These are phyloP conservation scores for Sicus ferrugineus DNA, from an alignment of 2,888 invertebrate species.

Conservation along the genomic window DNA sequence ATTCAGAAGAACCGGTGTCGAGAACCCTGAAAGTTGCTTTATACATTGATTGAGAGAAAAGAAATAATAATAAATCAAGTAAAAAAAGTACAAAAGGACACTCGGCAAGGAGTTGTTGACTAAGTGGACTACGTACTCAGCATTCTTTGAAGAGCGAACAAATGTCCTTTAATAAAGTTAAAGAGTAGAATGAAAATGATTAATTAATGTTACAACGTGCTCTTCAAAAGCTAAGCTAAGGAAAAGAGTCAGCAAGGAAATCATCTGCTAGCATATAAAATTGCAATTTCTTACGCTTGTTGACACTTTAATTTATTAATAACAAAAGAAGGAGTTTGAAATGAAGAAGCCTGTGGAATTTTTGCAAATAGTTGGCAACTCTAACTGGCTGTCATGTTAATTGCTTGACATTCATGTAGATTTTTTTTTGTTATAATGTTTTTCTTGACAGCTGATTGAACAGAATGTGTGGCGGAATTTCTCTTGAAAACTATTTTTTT, in stretches of 20 bases:
- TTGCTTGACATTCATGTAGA: background rate
- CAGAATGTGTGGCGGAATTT: too few relatives aligned
- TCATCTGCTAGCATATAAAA: background rate
- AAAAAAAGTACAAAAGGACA: too few relatives aligned
- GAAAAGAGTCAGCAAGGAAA: background rate
- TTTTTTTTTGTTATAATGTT: background rate
- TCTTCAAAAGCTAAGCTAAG: background rate
- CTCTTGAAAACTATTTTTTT: too few relatives aligned
- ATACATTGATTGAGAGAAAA: background rate
- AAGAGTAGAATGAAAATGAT: background rate
- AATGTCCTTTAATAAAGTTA: too few relatives aligned
- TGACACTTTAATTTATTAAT: background rate
- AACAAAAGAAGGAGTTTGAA: too few relatives aligned
- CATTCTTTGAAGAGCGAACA: too few relatives aligned
- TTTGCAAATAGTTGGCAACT: background rate
- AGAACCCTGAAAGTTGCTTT: background rate
- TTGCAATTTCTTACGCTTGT: background rate
- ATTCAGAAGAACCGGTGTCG: too few relatives aligned
- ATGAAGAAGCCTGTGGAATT: background rate
- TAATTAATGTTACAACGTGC: background rate
- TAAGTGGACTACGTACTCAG: too few relatives aligned
- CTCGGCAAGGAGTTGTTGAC: too few relatives aligned
- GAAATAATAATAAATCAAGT: too few relatives aligned
- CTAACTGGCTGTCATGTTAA: background rate
- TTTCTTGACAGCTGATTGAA: background rate